Percentiles rank a stretch among this genome's conserved stretches.
phyloP scores from a whole-genome alignment of 2,797 vertebrate genomes.

The Eleutherodactylus coqui region DNA sequence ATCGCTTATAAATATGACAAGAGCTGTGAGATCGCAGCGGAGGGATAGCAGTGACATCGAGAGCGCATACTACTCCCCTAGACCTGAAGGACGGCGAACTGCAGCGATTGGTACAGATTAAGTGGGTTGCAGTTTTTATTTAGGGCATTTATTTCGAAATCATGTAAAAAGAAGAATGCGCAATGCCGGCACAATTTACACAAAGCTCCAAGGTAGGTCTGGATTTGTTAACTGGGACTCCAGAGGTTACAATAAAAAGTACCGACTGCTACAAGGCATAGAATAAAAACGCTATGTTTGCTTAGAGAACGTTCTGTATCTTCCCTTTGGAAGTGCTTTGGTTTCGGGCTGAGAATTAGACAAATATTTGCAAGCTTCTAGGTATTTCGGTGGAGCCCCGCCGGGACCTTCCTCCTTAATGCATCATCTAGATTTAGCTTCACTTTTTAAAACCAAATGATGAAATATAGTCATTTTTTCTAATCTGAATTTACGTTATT shows the following conservation, averaged over 20 bases:
- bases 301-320: neutral
- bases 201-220: neutral
- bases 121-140: neutral
- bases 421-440: too few species aligned
- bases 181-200: neutral
- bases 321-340: neutral
- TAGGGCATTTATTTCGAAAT: neutral
- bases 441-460: too few species aligned
- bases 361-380: too few species aligned
- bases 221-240: neutral
- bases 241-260: too few species aligned
- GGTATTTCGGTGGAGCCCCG: too few species aligned
- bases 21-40: neutral
- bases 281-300: neutral
- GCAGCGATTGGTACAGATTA: neutral
- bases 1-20: neutral
- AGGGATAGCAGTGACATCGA: neutral
- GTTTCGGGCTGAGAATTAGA: too few species aligned
- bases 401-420: too few species aligned
- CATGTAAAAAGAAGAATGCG: neutral
- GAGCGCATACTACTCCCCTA: neutral
- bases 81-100: neutral
- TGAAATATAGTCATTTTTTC: too few species aligned
- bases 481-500: too few species aligned
- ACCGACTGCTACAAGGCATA: too few species aligned